These are phyloP conservation scores for Oligia strigilis DNA, from an alignment of 2,888 invertebrate species.

Conservation along the genomic window DNA sequence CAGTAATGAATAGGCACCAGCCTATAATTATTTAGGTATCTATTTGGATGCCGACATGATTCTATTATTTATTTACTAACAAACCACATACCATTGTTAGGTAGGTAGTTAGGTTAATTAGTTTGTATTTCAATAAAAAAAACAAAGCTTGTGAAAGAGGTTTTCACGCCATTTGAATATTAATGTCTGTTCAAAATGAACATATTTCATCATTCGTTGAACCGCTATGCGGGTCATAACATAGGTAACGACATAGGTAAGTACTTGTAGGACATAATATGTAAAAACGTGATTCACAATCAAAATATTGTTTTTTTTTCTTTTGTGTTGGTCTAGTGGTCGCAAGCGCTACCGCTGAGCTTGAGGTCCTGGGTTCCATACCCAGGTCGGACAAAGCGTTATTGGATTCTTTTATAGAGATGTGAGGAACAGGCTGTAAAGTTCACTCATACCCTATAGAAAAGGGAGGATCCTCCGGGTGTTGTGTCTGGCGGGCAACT, in stretches of 20 bases:
- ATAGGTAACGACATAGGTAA: too few species aligned
- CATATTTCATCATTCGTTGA: conserved; percentile 23
- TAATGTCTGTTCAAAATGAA: neutral
- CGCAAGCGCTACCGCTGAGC: neutral
- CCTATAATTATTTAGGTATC: neutral
- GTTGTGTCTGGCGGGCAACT: too few species aligned
- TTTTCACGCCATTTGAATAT: neutral
- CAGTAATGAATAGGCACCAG: neutral
- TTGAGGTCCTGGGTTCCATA: neutral
- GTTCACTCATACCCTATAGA: too few species aligned
- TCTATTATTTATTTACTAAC: neutral
- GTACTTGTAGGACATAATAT: neutral
- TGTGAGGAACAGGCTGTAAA: too few species aligned
- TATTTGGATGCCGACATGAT: neutral
- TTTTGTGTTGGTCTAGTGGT: neutral
- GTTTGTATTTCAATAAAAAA: neutral
- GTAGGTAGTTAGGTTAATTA: neutral
- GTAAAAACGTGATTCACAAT: neutral
- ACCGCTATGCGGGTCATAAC: conserved; percentile 31
- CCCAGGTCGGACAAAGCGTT: neutral
- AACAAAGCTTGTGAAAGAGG: neutral
- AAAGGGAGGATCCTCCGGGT: too few species aligned
- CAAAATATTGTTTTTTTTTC: neutral
- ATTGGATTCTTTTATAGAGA: neutral
- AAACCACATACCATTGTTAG: neutral